These are phyloP conservation scores for Pemphredon lugubris DNA, from an alignment of 2,888 invertebrate species.

Conservation along the genomic window DNA sequence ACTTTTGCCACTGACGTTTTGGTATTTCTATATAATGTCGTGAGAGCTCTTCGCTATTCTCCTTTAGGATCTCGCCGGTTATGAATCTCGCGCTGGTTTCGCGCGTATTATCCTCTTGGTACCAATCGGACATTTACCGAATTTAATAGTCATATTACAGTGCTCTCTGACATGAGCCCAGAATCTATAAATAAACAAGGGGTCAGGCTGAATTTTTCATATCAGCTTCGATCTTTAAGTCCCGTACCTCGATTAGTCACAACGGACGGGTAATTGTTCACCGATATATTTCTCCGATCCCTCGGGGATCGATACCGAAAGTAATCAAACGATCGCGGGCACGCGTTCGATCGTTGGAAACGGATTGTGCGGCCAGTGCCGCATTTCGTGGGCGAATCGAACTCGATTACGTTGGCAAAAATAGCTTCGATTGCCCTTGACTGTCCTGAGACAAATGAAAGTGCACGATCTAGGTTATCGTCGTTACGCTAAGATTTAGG, in stretches of 20 bases:
- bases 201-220: no score
- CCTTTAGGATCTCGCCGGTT: no score
- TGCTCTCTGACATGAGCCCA: background rate
- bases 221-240: no score
- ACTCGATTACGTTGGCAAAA: no score
- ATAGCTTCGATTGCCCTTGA: conserved; percentile 5
- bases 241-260: background rate
- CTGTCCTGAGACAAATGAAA: conserved; percentile 24
- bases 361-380: no score
- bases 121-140: background rate
- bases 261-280: background rate
- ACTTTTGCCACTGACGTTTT: no score
- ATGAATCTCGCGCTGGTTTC: background rate
- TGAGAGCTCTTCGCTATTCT: background rate
- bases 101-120: background rate
- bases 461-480: conserved; percentile 18
- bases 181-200: no score
- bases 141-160: background rate
- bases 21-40: background rate
- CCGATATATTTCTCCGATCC: background rate
- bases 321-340: no score
- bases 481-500: background rate
- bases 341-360: no score
- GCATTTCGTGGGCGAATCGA: no score
- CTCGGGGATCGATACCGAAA: background rate